A percentile compares a stretch with the other conserved stretches of the same genome.
Evolutionary conservation across 2,797 vertebrate species (phyloP).

Genomic region (Macrochelys suwanniensis): DNA sequence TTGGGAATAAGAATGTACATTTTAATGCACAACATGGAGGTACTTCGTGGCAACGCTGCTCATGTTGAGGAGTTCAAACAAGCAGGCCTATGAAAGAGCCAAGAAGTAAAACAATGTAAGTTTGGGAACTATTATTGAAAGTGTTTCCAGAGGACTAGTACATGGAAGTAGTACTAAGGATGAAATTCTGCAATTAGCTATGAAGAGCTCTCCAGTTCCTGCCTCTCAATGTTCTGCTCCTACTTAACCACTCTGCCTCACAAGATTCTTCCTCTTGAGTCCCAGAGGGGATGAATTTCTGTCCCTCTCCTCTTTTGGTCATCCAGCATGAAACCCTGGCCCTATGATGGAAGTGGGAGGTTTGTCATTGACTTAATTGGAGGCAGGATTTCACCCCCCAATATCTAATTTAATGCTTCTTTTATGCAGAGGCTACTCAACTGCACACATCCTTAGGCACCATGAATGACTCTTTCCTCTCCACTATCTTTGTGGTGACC

Average conservation of each 20-base stretch:
- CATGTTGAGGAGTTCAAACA: conserved; percentile 47
- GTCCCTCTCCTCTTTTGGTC: not conserved
- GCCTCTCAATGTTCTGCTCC: not conserved
- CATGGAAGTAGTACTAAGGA: not conserved
- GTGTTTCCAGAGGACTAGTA: rapidly evolving
- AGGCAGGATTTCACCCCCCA: not conserved
- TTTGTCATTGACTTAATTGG: not conserved
- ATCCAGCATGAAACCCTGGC: rapidly evolving
- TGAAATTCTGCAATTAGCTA: not conserved
- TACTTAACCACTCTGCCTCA: not conserved
- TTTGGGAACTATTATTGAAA: not conserved
- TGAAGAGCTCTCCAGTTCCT: rapidly evolving
- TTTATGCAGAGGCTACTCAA: not conserved
- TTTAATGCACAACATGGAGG: conserved; percentile 6
- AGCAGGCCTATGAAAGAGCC: conserved; percentile 10
- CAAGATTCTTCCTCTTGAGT: not conserved
- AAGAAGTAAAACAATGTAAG: conserved; percentile 13
- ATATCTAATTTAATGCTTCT: not conserved
- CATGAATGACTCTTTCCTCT: not conserved
- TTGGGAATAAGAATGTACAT: conserved; percentile 46
- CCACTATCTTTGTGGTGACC: rapidly evolving
- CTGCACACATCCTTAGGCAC: not conserved
- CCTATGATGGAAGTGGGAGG: not conserved
- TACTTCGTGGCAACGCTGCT: conserved; percentile 32
- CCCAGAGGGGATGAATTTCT: not conserved